phyloP scores from a whole-genome alignment of 2,888 invertebrate species.

The Ommatoiulus sabulosus region DNA sequence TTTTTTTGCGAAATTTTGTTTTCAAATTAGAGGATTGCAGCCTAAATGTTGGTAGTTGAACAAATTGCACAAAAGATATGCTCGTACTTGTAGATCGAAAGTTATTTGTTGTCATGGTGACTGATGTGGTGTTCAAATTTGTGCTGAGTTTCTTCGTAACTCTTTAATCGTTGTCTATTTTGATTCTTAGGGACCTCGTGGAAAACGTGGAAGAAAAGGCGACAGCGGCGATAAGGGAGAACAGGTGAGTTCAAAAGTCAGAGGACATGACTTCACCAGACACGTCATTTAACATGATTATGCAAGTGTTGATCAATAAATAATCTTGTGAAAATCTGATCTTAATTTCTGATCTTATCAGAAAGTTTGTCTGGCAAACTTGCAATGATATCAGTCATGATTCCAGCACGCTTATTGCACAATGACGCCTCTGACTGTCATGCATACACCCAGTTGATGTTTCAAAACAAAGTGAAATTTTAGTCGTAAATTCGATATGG shows the following conservation, averaged over 20 bases:
- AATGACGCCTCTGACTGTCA: too few relatives aligned
- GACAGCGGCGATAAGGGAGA: constrained; percentile 94
- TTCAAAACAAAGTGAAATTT: too few relatives aligned
- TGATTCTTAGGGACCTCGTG: constrained; percentile 79
- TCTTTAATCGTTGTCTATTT: constrained; percentile 41
- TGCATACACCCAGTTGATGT: too few relatives aligned
- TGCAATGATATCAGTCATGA: too few relatives aligned
- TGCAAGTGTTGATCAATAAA: too few relatives aligned
- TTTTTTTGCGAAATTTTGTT: background rate
- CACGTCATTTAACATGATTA: too few relatives aligned
- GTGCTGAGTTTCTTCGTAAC: background rate
- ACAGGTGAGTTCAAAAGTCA: constrained; percentile 70
- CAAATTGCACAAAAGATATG: constrained; percentile 1
- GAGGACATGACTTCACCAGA: too few relatives aligned
- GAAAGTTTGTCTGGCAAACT: too few relatives aligned
- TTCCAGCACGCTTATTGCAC: too few relatives aligned
- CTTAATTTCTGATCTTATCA: too few relatives aligned
- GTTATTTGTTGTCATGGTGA: background rate
- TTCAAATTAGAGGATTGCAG: constrained; percentile 5
- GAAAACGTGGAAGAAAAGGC: constrained; percentile 91
- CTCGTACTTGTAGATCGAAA: background rate
- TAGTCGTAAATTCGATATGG: too few relatives aligned
- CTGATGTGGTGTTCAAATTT: background rate
- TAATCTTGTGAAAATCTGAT: too few relatives aligned
- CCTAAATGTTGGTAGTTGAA: constrained; percentile 24